Percentiles rank a stretch among this genome's conserved stretches.
Conservation (phyloP, 2,888 invertebrate species). For the Pyralis farinalis region DNA sequence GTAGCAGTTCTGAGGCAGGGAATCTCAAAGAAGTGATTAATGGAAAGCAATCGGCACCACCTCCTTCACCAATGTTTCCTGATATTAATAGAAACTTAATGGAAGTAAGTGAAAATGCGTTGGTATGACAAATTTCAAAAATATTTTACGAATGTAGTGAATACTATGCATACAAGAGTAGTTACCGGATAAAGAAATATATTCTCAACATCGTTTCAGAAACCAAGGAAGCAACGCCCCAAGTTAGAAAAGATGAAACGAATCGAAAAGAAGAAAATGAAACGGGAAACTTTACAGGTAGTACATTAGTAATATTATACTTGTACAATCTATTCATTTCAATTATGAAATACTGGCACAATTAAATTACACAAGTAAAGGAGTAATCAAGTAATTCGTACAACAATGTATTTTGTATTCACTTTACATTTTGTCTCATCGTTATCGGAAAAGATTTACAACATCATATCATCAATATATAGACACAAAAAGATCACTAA, state of each 20-base stretch:
- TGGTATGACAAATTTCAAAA: no score
- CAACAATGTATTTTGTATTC: no score
- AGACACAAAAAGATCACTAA: no score
- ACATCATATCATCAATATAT: no score
- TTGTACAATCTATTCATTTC: slow-evolving; percentile 18
- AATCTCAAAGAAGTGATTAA: slow-evolving; percentile 77
- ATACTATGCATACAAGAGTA: no score
- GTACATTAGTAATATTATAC: background rate
- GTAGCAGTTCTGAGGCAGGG: slow-evolving; percentile 85
- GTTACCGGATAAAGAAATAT: no score
- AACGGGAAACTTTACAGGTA: slow-evolving; percentile 82
- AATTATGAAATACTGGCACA: slow-evolving; percentile 12
- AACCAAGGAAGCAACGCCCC: slow-evolving; percentile 51
- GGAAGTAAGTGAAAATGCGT: slow-evolving; percentile 36
- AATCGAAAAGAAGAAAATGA: slow-evolving; percentile 67
- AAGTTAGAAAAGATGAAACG: slow-evolving; percentile 67
- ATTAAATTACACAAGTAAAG: no score
- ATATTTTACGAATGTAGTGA: no score
- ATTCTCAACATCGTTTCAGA: slow-evolving; percentile 38
- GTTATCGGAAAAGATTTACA: no score
- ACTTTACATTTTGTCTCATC: no score
- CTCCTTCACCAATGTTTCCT: slow-evolving; percentile 85
- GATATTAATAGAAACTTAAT: slow-evolving; percentile 50
- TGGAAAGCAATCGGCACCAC: slow-evolving; percentile 80
- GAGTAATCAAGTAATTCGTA: no score